Conservation (phyloP, 1,140 invertebrate species). For the Drosophila ercepeae region DNA sequence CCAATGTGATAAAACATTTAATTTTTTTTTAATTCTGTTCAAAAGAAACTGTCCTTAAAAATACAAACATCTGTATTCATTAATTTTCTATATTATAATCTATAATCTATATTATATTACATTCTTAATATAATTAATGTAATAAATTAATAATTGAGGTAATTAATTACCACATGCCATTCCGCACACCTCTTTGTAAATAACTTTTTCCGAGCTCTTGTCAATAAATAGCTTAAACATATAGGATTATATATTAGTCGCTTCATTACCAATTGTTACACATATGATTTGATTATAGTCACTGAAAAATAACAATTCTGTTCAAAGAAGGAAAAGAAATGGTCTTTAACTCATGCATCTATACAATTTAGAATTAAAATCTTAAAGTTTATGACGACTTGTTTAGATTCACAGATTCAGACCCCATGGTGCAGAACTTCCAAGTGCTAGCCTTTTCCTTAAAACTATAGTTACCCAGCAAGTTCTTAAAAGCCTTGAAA, state of each 20-base stretch:
- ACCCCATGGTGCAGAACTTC: constrained; percentile 13
- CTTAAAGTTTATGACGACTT: not conserved
- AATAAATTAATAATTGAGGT: too few relatives aligned
- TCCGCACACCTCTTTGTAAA: constrained; percentile 10
- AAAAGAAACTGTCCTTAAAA: not conserved
- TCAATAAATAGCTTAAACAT: constrained; percentile 7
- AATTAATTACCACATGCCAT: not conserved
- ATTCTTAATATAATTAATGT: too few relatives aligned
- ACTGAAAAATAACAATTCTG: constrained; percentile 6
- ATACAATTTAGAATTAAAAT: not conserved
- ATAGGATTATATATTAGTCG: constrained; percentile 2
- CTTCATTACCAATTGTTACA: constrained; percentile 2
- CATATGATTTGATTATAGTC: constrained; percentile 29
- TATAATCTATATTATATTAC: too few relatives aligned
- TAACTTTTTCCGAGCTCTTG: constrained; percentile 3
- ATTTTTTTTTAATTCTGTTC: not conserved
- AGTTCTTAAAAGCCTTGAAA: constrained; percentile 62
- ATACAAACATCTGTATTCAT: too few relatives aligned
- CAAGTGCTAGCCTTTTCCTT: constrained; percentile 51
- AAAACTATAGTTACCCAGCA: constrained; percentile 57
- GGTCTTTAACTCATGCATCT: not conserved
- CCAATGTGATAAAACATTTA: not conserved
- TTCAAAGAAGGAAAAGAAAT: not conserved
- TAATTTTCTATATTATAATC: too few relatives aligned
- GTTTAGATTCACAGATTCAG: not conserved